A percentile compares a stretch with the other conserved stretches of the same genome.
Conservation (phyloP, 2,888 invertebrate genomes). For the Myopa testacea region DNA sequence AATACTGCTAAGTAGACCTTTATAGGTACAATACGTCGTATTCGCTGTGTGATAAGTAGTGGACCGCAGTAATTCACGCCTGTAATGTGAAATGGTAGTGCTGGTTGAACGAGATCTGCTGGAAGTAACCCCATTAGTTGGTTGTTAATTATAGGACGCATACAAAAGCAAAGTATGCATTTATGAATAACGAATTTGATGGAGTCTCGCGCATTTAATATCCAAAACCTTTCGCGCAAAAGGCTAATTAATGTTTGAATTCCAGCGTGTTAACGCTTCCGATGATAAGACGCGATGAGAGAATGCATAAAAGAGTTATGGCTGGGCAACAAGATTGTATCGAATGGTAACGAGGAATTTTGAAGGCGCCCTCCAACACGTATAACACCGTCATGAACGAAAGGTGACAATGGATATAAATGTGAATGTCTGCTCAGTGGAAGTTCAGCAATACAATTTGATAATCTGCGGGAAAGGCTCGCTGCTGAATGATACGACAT, state of each 20-base stretch:
- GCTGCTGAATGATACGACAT: not conserved
- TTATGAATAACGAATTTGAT: conserved; percentile 12
- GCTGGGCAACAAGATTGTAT: conserved; percentile 38
- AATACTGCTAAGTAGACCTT: conserved; percentile 15
- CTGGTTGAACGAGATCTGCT: conserved; percentile 24
- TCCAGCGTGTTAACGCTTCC: conserved; percentile 36
- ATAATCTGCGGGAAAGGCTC: not conserved
- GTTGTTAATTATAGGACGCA: not conserved
- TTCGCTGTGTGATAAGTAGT: not conserved
- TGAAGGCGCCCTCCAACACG: conserved; percentile 41
- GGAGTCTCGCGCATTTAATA: conserved; percentile 25
- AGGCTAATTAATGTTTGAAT: conserved; percentile 22
- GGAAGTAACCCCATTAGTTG: conserved; percentile 46
- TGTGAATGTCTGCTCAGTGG: conserved; percentile 19
- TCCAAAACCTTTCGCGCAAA: conserved; percentile 30
- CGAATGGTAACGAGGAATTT: conserved; percentile 12
- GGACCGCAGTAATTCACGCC: conserved; percentile 39
- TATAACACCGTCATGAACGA: not conserved
- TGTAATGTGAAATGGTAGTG: conserved; percentile 39
- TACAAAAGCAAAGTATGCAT: conserved; percentile 33
- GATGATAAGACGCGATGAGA: conserved; percentile 32
- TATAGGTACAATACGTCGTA: not conserved
- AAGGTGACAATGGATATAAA: conserved; percentile 39
- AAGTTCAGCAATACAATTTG: not conserved
- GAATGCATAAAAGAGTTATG: conserved; percentile 25